Conservation (phyloP, 2,113 vertebrate species). For the Stegastes partitus region DNA sequence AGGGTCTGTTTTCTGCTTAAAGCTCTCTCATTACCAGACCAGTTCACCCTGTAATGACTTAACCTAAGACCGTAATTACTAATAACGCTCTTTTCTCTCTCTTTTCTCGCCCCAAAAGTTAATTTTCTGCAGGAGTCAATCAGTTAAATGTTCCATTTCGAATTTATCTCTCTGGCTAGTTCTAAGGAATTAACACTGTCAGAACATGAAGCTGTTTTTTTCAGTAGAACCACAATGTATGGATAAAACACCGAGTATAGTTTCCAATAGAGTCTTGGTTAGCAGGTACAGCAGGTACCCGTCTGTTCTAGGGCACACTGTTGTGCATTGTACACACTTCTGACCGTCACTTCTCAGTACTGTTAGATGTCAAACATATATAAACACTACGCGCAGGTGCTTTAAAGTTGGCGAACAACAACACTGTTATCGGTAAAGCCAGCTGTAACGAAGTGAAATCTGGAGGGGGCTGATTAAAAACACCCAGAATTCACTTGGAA, state of each 20-base stretch:
- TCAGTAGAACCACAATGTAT: neutral
- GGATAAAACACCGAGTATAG: neutral
- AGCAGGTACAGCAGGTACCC: neutral
- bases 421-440: slow-evolving; percentile 3
- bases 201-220: neutral
- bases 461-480: slow-evolving; percentile 16
- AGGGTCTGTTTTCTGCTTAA: slow-evolving; percentile 67
- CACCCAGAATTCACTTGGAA: slow-evolving; percentile 1
- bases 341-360: neutral
- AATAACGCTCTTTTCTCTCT: slow-evolving; percentile 28
- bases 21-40: slow-evolving; percentile 74
- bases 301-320: too few species aligned
- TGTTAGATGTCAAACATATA: neutral
- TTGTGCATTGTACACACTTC: neutral
- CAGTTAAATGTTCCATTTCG: slow-evolving; percentile 16
- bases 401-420: slow-evolving; percentile 33
- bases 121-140: slow-evolving; percentile 55
- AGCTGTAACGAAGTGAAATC: slow-evolving; percentile 9
- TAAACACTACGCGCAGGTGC: slow-evolving; percentile 19
- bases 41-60: slow-evolving; percentile 68
- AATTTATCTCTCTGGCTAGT: neutral
- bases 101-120: slow-evolving; percentile 30
- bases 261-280: neutral
- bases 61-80: slow-evolving; percentile 64
- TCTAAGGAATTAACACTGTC: neutral